Evolutionary conservation across 1,140 invertebrate species (phyloP).

Genomic region (Drosophila chauvacae): DNA sequence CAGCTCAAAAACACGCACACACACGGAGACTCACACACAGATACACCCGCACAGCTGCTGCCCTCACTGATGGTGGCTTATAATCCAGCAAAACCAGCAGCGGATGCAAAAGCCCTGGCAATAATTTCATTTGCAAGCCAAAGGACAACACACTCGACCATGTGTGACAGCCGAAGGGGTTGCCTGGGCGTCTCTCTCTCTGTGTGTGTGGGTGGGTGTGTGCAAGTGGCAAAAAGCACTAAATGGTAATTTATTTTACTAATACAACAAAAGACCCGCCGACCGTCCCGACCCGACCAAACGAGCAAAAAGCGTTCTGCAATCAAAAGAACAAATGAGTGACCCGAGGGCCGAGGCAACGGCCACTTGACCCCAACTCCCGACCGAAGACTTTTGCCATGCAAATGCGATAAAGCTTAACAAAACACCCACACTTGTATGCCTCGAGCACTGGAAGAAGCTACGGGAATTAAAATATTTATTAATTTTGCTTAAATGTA

Average conservation of each 20-base stretch:
- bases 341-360: constrained; percentile 67
- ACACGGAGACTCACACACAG: constrained; percentile 4
- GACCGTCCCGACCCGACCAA: constrained; percentile 2
- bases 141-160: constrained; percentile 77
- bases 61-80: constrained; percentile 57
- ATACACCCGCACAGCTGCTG: constrained; percentile 7
- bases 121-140: constrained; percentile 81
- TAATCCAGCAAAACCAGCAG: constrained; percentile 63
- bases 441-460: not conserved
- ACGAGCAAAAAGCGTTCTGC: constrained; percentile 71
- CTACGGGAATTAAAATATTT: not conserved
- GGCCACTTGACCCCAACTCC: constrained; percentile 68
- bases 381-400: constrained; percentile 53
- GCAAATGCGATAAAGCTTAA: constrained; percentile 80
- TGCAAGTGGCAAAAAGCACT: constrained; percentile 79
- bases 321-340: constrained; percentile 83
- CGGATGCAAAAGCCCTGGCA: constrained; percentile 77
- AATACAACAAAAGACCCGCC: constrained; percentile 73
- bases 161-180: constrained; percentile 69
- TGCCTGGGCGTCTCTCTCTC: not conserved
- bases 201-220: constrained; percentile 4
- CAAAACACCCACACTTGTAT: constrained; percentile 57
- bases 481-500: not conserved
- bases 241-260: constrained; percentile 84
- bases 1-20: constrained; percentile 28